Conservation (phyloP, 2,888 invertebrate genomes). For the Eupithecia centaureata region DNA sequence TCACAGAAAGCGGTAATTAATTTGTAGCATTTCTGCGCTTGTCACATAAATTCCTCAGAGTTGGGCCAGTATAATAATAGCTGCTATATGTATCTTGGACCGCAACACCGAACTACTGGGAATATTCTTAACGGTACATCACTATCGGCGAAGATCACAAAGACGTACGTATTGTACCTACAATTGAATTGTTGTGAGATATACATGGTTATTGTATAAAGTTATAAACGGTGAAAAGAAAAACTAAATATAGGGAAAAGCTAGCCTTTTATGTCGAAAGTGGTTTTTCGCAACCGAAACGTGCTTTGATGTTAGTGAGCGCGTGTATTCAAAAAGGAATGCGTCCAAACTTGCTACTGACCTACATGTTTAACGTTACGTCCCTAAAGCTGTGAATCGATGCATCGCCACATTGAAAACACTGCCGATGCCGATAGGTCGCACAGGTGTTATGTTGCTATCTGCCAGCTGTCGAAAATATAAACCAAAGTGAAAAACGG, state of each 20-base stretch:
- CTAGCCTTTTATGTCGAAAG: not conserved
- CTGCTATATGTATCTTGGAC: conserved; percentile 7
- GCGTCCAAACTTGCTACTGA: not conserved
- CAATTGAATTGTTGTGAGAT: not conserved
- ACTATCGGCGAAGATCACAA: not conserved
- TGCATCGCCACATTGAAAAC: not conserved
- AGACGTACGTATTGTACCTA: not conserved
- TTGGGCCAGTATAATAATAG: conserved; percentile 42
- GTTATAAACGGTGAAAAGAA: not conserved
- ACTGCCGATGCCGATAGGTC: conserved; percentile 1
- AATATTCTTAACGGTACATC: not conserved
- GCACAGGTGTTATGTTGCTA: not conserved
- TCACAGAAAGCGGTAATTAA: conserved; percentile 69
- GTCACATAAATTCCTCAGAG: conserved; percentile 79
- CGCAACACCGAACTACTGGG: conserved; percentile 5
- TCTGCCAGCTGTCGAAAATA: not conserved
- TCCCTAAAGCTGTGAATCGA: not conserved
- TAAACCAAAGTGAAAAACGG: not conserved
- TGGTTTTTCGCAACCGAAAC: not conserved
- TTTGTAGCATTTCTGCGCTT: conserved; percentile 68
- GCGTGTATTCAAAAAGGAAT: not conserved
- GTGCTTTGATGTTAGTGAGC: not conserved
- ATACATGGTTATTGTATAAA: too few relatives aligned
- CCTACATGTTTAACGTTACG: not conserved
- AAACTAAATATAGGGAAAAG: not conserved